phyloP scores from a whole-genome alignment of 2,113 vertebrate species.

The Crypturellus undulatus region DNA sequence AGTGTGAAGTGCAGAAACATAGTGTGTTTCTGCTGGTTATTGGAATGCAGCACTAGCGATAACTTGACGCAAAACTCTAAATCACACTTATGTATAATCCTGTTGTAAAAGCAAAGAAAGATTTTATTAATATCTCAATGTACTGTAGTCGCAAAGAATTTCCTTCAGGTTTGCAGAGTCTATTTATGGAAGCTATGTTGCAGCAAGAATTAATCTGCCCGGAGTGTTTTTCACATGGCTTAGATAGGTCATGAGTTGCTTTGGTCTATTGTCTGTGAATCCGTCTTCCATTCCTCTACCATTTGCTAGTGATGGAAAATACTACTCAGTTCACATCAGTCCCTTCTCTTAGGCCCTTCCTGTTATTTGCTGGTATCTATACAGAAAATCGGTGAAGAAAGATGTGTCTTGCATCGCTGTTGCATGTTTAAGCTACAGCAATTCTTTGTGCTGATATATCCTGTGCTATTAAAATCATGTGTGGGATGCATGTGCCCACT shows the following conservation, averaged over 20 bases:
- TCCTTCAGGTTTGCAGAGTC: background rate
- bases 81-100: background rate
- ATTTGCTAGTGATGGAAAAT: background rate
- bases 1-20: background rate
- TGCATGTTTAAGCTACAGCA: background rate
- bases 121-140: constrained; percentile 11
- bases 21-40: background rate
- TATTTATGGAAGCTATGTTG: background rate
- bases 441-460: background rate
- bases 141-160: background rate
- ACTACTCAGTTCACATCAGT: background rate
- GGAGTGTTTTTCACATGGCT: rapidly evolving
- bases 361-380: too few relatives aligned
- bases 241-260: background rate
- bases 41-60: background rate
- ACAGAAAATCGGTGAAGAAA: background rate
- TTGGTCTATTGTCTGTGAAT: rapidly evolving
- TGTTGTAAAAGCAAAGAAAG: background rate
- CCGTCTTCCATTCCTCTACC: background rate
- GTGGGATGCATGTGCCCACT: background rate
- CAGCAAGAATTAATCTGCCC: background rate
- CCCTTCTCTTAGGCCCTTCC: background rate
- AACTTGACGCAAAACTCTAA: background rate
- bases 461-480: background rate
- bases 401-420: background rate